Percentiles rank a stretch among this genome's conserved stretches.
These are phyloP conservation scores for Nowickia ferox DNA, from an alignment of 2,888 invertebrate species.

Conservation along the genomic window DNA sequence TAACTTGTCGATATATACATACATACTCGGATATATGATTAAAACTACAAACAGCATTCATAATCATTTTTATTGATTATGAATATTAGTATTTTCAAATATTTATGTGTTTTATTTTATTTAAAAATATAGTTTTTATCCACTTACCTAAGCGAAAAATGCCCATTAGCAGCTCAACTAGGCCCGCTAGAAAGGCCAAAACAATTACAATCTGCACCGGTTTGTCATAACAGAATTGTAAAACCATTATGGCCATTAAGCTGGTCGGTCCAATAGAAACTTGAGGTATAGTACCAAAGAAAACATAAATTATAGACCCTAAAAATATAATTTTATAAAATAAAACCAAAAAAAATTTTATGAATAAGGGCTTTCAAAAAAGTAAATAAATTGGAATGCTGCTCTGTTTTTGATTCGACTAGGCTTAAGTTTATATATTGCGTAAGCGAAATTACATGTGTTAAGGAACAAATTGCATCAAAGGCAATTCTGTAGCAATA, in stretches of 20 bases:
- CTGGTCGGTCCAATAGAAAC: conserved; percentile 97
- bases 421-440: too few species aligned
- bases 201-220: conserved; percentile 90
- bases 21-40: too few species aligned
- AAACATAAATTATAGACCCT: conserved; percentile 93
- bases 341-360: background rate
- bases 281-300: conserved; percentile 94
- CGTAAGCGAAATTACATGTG: too few species aligned
- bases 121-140: background rate
- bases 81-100: background rate
- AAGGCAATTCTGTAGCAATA: too few species aligned
- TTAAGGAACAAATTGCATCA: too few species aligned
- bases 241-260: conserved; percentile 93
- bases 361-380: background rate
- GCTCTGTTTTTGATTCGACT: too few species aligned
- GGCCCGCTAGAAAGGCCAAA: conserved; percentile 90
- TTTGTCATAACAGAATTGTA: conserved; percentile 88
- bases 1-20: too few species aligned
- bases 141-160: conserved; percentile 89
- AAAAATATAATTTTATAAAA: conserved; percentile 6
- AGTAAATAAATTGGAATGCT: too few species aligned
- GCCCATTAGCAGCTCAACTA: conserved; percentile 91
- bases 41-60: too few species aligned
- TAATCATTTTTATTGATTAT: too few species aligned
- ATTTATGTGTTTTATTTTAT: background rate